These are phyloP conservation scores for Laticauda laticaudata DNA, from an alignment of 2,113 vertebrate species.

Conservation along the genomic window DNA sequence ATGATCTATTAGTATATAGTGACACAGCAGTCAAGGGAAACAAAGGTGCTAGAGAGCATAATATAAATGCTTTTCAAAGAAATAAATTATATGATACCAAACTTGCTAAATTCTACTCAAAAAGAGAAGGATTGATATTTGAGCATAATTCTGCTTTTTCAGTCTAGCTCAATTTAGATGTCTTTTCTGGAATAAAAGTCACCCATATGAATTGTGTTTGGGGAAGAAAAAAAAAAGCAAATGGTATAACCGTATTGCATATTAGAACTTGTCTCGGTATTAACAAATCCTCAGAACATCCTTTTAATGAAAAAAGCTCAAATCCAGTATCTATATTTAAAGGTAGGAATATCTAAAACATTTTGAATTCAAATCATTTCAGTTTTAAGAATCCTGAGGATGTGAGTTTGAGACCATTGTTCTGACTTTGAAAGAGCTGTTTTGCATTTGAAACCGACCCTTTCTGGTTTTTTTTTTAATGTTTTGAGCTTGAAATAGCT, in stretches of 20 bases:
- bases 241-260: neutral
- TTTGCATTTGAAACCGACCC: neutral
- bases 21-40: neutral
- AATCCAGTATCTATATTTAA: neutral
- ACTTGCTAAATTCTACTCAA: neutral
- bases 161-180: neutral
- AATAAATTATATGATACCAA: neutral
- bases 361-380: neutral
- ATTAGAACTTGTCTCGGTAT: neutral
- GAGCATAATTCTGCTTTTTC: neutral
- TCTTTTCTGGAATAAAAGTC: neutral
- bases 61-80: neutral
- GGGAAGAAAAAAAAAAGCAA: neutral
- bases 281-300: neutral
- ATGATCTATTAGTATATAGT: neutral
- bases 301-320: neutral
- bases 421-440: neutral
- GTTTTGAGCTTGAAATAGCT: neutral
- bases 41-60: neutral
- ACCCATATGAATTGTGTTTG: too few relatives aligned
- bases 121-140: neutral
- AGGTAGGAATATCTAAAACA: neutral
- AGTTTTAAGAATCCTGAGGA: neutral
- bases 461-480: neutral
- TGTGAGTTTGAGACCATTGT: neutral